phyloP scores from a whole-genome alignment of 37 sponge, comb jelly and placozoan species.

The Dysidea cf. avara region DNA sequence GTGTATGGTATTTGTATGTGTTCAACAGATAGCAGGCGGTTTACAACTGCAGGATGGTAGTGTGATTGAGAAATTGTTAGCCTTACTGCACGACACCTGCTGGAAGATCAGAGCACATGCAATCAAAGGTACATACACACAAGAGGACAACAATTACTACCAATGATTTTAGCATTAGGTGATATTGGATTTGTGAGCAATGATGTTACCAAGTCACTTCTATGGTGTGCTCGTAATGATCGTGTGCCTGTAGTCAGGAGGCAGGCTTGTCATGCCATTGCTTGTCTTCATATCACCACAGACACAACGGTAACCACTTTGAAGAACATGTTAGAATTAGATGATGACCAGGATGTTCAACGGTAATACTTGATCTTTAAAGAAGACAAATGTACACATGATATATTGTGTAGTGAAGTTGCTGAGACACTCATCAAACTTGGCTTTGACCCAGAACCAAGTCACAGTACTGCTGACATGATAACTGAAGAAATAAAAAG shows the following conservation, averaged over 20 bases:
- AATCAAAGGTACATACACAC: conserved; percentile 41
- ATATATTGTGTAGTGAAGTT: conserved; percentile 30
- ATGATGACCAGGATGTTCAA: conserved; percentile 58
- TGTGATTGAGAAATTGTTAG: conserved; percentile 39
- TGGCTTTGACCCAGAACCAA: conserved; percentile 25
- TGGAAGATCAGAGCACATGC: conserved; percentile 76
- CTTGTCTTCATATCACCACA: conserved; percentile 30
- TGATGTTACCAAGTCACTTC: conserved; percentile 49
- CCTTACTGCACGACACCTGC: conserved; percentile 49
- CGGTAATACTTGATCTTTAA: conserved; percentile 18
- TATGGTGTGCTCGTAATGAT: conserved; percentile 82
- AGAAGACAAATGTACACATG: not conserved
- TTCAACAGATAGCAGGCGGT: conserved; percentile 49
- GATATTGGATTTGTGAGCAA: conserved; percentile 27
- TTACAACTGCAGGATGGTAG: conserved; percentile 30
- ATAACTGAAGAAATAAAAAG: conserved; percentile 53
- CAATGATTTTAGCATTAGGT: conserved; percentile 55
- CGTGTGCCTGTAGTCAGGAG: conserved; percentile 52
- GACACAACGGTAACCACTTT: conserved; percentile 38
- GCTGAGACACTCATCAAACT: conserved; percentile 31
- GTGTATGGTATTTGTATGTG: not conserved
- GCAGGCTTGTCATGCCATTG: conserved; percentile 70
- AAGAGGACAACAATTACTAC: not conserved
- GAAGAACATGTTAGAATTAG: conserved; percentile 50
- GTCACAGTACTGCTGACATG: conserved; percentile 38